Percentiles rank a stretch among this genome's conserved stretches.
Conservation (phyloP, 1,140 invertebrate species). For the Drosophila oshimai region DNA sequence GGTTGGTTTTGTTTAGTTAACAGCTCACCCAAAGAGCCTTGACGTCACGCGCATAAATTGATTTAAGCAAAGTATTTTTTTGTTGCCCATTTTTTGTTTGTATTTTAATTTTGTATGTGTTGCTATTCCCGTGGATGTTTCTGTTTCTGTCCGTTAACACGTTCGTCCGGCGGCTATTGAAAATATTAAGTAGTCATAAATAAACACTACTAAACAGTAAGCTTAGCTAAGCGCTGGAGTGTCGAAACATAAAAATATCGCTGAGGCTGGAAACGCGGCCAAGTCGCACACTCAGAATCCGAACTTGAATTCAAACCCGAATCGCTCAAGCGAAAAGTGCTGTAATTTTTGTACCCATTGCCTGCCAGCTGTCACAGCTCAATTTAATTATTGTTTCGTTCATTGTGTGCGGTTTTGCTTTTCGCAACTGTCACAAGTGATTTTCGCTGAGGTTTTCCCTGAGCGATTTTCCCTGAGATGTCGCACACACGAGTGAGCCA, state of each 20-base stretch:
- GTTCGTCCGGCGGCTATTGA: conserved; percentile 54
- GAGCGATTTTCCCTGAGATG: neutral
- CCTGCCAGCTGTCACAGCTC: conserved; percentile 1
- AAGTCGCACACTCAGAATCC: conserved; percentile 1
- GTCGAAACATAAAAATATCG: conserved; percentile 48
- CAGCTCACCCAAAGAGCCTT: conserved; percentile 39
- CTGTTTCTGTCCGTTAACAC: conserved; percentile 61
- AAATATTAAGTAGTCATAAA: conserved; percentile 75
- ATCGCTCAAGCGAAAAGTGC: conserved; percentile 37
- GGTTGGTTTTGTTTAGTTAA: conserved; percentile 72
- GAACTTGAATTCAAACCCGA: neutral
- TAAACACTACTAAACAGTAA: conserved; percentile 72
- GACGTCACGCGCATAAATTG: conserved; percentile 77
- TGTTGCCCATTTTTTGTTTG: conserved; percentile 17
- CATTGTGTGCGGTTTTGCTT: conserved; percentile 22
- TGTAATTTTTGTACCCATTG: conserved; percentile 29
- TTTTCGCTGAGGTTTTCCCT: conserved; percentile 14
- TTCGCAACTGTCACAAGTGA: conserved; percentile 18
- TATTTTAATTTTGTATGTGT: conserved; percentile 21
- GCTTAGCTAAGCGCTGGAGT: conserved; percentile 52
- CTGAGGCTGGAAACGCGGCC: neutral
- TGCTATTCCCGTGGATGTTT: conserved; percentile 27
- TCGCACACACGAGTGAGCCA: neutral
- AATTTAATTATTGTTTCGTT: conserved; percentile 36
- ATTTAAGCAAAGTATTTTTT: conserved; percentile 22